phyloP scores from a whole-genome alignment of 2,797 vertebrate species.

The Podargus strigoides region DNA sequence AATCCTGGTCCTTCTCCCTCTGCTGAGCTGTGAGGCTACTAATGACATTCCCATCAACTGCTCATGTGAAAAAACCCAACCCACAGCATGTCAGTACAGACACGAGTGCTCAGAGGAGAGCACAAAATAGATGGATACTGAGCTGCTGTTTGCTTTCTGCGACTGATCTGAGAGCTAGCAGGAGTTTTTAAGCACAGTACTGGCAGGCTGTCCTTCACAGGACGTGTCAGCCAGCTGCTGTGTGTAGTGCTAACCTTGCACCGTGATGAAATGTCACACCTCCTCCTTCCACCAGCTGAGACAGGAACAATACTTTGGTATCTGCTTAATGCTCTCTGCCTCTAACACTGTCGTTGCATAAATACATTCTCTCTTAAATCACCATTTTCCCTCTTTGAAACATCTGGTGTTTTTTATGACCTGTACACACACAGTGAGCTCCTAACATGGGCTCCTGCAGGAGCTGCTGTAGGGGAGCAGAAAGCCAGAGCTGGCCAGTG shows the following conservation, averaged over 20 bases:
- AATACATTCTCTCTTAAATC: background rate
- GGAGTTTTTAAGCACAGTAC: background rate
- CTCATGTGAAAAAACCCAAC: background rate
- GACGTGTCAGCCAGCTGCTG: background rate
- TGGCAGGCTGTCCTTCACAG: background rate
- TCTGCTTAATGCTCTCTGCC: background rate
- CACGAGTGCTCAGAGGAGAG: background rate
- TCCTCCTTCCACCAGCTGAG: background rate
- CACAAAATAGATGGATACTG: accelerated
- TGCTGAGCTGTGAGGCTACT: background rate
- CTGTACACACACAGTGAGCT: background rate
- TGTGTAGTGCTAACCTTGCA: background rate
- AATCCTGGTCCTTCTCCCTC: background rate
- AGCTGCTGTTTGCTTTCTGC: background rate
- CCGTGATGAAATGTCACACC: background rate
- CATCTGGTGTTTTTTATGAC: background rate
- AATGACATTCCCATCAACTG: background rate
- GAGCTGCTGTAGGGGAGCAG: background rate
- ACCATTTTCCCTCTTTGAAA: background rate
- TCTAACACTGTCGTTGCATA: background rate
- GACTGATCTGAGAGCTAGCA: background rate
- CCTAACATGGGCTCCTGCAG: background rate
- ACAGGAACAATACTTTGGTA: background rate
- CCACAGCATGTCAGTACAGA: background rate
- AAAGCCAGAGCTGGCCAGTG: background rate